Conservation (phyloP, 2,888 invertebrate genomes). For the Calephelis perditalis region DNA sequence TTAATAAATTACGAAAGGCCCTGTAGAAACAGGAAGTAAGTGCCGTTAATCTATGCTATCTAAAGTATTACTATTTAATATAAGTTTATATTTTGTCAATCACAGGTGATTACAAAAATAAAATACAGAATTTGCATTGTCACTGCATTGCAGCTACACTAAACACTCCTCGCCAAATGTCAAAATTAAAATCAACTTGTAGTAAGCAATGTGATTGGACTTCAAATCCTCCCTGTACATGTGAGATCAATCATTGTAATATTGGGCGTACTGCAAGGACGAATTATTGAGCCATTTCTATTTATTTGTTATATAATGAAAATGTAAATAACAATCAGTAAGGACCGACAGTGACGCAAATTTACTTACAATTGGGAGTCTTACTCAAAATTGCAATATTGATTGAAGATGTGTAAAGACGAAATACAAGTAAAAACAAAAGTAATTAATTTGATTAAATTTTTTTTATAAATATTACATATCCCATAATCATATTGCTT, state of each 20-base stretch:
- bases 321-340: too few relatives aligned
- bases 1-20: slow-evolving; percentile 10
- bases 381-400: too few relatives aligned
- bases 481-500: not conserved
- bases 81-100: slow-evolving; percentile 27
- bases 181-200: slow-evolving; percentile 13
- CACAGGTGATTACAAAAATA: slow-evolving; percentile 38
- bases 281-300: not conserved
- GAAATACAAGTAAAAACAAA: too few relatives aligned
- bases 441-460: too few relatives aligned
- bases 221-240: slow-evolving; percentile 6
- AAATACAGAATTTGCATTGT: slow-evolving; percentile 39
- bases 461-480: too few relatives aligned
- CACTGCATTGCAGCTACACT: slow-evolving; percentile 51
- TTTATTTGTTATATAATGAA: not conserved
- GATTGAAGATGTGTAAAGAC: too few relatives aligned
- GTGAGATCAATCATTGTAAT: slow-evolving; percentile 13
- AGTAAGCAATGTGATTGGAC: slow-evolving; percentile 12
- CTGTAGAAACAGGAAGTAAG: slow-evolving; percentile 10
- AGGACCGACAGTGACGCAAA: too few relatives aligned
- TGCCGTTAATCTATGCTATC: not conserved
- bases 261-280: not conserved
- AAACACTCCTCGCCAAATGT: slow-evolving; percentile 28
- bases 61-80: slow-evolving; percentile 6
- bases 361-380: too few relatives aligned